Conservation (phyloP, 2,113 vertebrate genomes). For the Carassius gibelio region DNA sequence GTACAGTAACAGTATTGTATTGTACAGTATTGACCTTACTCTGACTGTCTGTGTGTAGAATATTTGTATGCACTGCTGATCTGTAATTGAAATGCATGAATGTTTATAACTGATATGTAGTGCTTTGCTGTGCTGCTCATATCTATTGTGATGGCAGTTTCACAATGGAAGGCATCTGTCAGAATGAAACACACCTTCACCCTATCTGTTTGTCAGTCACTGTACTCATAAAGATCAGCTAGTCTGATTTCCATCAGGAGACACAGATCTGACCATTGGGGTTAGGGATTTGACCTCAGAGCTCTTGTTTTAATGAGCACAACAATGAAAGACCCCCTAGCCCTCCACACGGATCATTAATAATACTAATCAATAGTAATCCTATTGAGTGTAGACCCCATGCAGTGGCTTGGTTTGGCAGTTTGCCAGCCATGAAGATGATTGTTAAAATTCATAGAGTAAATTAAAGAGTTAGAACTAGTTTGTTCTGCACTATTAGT, state of each 20-base stretch:
- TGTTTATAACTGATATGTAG: background rate
- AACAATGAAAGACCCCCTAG: conserved; percentile 35
- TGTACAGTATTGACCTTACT: background rate
- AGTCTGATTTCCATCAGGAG: conserved; percentile 48
- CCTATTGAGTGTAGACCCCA: conserved; percentile 40
- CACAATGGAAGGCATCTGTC: conserved; percentile 56
- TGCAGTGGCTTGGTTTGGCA: background rate
- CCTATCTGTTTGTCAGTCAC: conserved; percentile 57
- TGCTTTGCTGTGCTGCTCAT: background rate
- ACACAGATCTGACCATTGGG: conserved; percentile 54
- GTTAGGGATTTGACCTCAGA: conserved; percentile 61
- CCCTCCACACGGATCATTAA: conserved; percentile 24
- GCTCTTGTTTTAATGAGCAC: conserved; percentile 47
- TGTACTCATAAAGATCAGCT: conserved; percentile 58
- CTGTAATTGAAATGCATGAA: background rate
- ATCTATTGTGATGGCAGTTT: background rate
- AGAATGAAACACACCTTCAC: conserved; percentile 47
- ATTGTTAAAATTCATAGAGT: background rate
- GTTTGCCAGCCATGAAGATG: background rate
- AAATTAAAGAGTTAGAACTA: background rate
- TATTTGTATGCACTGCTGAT: too few relatives aligned
- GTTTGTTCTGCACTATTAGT: background rate
- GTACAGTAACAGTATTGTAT: background rate
- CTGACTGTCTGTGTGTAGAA: too few relatives aligned
- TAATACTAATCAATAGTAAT: conserved; percentile 60